Evolutionary conservation across 2,888 invertebrate species (phyloP).

Genomic region (Epirrhoe tristata): DNA sequence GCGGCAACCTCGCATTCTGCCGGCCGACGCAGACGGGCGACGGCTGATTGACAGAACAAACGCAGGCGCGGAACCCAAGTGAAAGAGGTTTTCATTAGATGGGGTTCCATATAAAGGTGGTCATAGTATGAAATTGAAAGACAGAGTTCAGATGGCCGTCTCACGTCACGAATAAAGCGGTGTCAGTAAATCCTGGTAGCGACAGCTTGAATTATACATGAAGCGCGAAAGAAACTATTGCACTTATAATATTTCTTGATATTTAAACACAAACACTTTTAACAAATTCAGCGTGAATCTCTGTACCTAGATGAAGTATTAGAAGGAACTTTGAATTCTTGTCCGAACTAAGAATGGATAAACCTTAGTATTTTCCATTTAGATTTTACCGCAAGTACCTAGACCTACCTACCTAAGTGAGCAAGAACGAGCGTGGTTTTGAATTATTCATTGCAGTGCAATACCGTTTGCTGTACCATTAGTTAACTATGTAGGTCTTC

Average conservation of each 20-base stretch:
- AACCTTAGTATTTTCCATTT: constrained; percentile 37
- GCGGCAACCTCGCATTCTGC: constrained; percentile 60
- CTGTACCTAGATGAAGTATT: too few species aligned
- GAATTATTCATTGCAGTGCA: constrained; percentile 64
- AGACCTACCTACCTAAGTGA: constrained; percentile 34
- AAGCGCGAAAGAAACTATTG: constrained; percentile 53
- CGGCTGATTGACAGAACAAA: constrained; percentile 81
- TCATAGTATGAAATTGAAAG: constrained; percentile 68
- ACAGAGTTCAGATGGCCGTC: constrained; percentile 50
- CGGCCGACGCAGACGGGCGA: constrained; percentile 36
- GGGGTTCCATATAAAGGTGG: constrained; percentile 44
- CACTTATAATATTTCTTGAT: constrained; percentile 26
- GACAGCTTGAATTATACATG: constrained; percentile 73
- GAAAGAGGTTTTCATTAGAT: constrained; percentile 75
- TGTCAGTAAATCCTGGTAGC: constrained; percentile 65
- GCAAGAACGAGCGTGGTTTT: constrained; percentile 49
- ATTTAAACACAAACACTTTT: not conserved
- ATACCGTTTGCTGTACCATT: constrained; percentile 55
- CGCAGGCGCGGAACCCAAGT: constrained; percentile 62
- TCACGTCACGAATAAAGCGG: constrained; percentile 41
- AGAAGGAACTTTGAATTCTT: too few species aligned
- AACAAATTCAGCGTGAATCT: not conserved
- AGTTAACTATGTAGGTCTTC: constrained; percentile 53
- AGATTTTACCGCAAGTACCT: constrained; percentile 46
- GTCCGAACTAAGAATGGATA: too few species aligned